These are phyloP conservation scores for Ecliptopera silaceata DNA, from an alignment of 2,888 invertebrate genomes.

Conservation along the genomic window DNA sequence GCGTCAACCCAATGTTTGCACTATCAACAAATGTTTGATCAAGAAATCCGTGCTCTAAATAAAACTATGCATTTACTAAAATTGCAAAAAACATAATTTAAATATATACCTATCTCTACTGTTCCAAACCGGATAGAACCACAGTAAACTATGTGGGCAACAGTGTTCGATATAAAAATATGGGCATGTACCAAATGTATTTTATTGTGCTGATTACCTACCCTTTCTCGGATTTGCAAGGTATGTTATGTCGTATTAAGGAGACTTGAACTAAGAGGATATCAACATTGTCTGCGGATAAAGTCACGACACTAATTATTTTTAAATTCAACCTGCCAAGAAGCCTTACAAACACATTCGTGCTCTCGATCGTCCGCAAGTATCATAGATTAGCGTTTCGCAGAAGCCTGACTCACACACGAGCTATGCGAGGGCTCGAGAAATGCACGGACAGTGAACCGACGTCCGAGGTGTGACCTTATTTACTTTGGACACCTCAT, in stretches of 20 bases:
- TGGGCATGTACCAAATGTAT: no score
- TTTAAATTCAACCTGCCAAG: not conserved
- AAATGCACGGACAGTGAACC: slow-evolving; percentile 52
- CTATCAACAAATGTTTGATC: slow-evolving; percentile 26
- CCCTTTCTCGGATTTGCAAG: no score
- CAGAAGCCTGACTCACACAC: slow-evolving; percentile 49
- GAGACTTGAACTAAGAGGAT: no score
- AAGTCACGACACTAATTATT: not conserved
- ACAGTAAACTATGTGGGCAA: no score
- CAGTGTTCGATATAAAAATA: no score
- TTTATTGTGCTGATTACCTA: no score
- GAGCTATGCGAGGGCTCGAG: slow-evolving; percentile 47
- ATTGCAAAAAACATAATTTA: no score
- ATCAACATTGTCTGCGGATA: no score
- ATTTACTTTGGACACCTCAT: slow-evolving; percentile 45
- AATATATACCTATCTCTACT: no score
- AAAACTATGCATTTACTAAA: not conserved
- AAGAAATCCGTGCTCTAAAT: slow-evolving; percentile 24
- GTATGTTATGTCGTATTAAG: no score
- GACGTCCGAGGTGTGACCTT: slow-evolving; percentile 46
- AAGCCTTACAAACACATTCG: slow-evolving; percentile 9
- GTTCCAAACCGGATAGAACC: no score
- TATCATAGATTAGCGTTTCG: slow-evolving; percentile 34
- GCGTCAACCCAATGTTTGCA: slow-evolving; percentile 31
- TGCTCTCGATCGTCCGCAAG: slow-evolving; percentile 28